phyloP scores from a whole-genome alignment of 1,140 invertebrate species.

The Bombus sibiricus region DNA sequence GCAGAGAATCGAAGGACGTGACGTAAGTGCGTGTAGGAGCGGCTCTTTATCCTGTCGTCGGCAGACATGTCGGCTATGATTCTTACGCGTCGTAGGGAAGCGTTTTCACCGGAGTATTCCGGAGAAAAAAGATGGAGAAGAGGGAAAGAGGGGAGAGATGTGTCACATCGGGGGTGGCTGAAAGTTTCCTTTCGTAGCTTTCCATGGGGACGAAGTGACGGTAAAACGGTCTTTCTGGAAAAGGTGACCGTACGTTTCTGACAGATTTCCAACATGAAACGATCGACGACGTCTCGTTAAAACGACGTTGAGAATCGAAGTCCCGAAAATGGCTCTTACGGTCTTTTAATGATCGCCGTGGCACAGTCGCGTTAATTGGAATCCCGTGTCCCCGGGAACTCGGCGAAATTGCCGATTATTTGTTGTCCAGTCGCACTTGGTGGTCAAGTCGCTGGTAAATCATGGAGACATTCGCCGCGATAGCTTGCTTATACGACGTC shows the following conservation, averaged over 20 bases:
- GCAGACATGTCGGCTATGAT: constrained; percentile 72
- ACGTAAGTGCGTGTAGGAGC: constrained; percentile 78
- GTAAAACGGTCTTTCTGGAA: neutral
- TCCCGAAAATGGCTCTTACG: neutral
- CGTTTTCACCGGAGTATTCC: constrained; percentile 17
- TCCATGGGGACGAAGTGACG: neutral
- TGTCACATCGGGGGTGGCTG: neutral
- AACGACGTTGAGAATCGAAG: neutral
- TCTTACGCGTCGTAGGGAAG: constrained; percentile 49
- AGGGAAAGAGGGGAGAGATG: neutral
- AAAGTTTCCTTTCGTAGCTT: constrained; percentile 16
- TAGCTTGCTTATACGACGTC: constrained; percentile 8
- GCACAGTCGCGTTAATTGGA: constrained; percentile 35
- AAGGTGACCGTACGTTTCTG: constrained; percentile 48
- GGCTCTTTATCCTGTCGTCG: constrained; percentile 79
- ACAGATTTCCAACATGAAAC: neutral
- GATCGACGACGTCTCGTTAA: constrained; percentile 39
- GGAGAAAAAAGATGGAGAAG: neutral
- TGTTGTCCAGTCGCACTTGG: constrained; percentile 5
- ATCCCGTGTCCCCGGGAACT: constrained; percentile 21
- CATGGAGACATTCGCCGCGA: neutral
- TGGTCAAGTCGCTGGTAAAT: constrained; percentile 2
- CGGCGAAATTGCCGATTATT: constrained; percentile 31
- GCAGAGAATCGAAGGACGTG: constrained; percentile 71
- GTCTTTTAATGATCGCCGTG: constrained; percentile 12